Percentiles rank a stretch among this genome's conserved stretches.
Evolutionary conservation across 2,797 vertebrate species (phyloP).

Genomic region (Cossypha polioptera): DNA sequence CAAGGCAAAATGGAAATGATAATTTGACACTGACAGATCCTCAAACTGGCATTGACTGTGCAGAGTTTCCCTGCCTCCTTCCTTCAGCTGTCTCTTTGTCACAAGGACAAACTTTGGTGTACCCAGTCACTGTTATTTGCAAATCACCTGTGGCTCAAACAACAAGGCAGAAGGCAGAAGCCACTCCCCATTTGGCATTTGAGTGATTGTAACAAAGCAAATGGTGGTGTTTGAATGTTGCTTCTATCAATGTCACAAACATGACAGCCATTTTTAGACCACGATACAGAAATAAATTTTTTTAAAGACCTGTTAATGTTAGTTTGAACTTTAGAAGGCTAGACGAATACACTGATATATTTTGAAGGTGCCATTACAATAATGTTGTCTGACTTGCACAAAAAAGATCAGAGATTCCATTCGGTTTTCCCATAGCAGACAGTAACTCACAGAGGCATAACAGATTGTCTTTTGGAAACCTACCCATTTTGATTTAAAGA

Average conservation of each 20-base stretch:
- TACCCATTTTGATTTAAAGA: neutral
- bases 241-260: neutral
- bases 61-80: neutral
- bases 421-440: neutral
- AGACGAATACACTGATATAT: neutral
- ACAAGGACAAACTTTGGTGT: neutral
- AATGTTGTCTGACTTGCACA: neutral
- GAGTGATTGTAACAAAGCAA: neutral
- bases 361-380: neutral
- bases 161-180: neutral
- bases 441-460: neutral
- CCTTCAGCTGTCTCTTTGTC: neutral
- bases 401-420: neutral
- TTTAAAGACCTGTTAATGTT: neutral
- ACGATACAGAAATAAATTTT: neutral
- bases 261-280: neutral
- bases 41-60: neutral
- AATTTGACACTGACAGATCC: neutral
- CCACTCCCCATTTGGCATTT: neutral
- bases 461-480: neutral
- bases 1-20: neutral
- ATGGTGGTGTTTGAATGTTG: neutral
- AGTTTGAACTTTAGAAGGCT: neutral
- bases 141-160: constrained; percentile 6
- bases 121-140: neutral